Evolutionary conservation across 2,888 invertebrate genomes (phyloP), one percentile per base, ranked within the genome.

Genomic region (Cephus pygmeus): DNA sequence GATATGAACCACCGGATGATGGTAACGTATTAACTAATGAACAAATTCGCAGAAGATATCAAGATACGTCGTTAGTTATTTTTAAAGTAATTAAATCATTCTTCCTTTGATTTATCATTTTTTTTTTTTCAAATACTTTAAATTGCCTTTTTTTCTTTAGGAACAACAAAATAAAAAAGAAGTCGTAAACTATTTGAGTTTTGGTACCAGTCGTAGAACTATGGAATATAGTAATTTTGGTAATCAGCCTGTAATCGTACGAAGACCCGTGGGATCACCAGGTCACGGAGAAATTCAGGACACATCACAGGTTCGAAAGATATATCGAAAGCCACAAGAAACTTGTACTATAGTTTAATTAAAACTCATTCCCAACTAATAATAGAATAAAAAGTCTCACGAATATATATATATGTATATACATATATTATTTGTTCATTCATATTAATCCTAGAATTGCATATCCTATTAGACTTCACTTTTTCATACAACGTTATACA

Each of bases 201-300:
- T 89, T 79, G 92, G 92, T 11, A 83, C 80, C 35, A 91, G 90
- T 81, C 88, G 92, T 68, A 86, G 90, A 79, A 90, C 89, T 12
- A 87, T 86, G 79, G 88, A 89, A 76, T 91, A 91, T 81, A 90
- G 88, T 78, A 91, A 83, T 82, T 88, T 89, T 80, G 92, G 92
- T 69, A 91, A 91, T 79, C 87, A 90, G 34, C 87, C 90, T 12
- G 89, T 91, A 12, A 86, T 90, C 40, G 82, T 90, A 75, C 84
- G 86, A 31, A 85, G 84, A 83, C 80, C 85, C 12, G 23, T 75
- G 11, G 81, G 76, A 4, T 33, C 80, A 12, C 12, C 79, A 33
- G 73, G 36, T 73, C 71, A 34, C 4, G 31, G 6, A 15, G 34
- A 34, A 12, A 31, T 12, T 12, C 12, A 31, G 12, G 33, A 4